Conservation (phyloP, 2,888 invertebrate species). For the Biston betularia region DNA sequence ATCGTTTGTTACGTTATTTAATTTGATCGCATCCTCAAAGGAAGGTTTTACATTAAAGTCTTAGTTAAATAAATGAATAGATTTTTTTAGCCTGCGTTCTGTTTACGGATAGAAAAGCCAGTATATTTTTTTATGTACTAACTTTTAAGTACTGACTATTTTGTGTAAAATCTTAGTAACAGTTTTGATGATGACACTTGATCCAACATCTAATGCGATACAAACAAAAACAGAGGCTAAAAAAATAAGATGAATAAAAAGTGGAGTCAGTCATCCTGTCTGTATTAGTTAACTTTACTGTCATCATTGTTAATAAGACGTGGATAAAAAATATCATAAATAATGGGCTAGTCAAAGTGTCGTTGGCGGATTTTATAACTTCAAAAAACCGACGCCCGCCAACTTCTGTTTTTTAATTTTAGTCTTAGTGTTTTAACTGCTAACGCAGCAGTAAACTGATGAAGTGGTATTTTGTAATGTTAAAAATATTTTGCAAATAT, state of each 20-base stretch:
- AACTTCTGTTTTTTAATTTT: background rate
- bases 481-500: slow-evolving; percentile 4
- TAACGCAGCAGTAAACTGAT: background rate
- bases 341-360: background rate
- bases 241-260: slow-evolving; percentile 29
- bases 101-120: too few species aligned
- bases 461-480: background rate
- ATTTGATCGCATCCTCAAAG: background rate
- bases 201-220: slow-evolving; percentile 20
- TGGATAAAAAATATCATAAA: background rate
- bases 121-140: too few species aligned
- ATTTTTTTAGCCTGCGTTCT: too few species aligned
- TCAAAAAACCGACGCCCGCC: background rate
- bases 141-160: too few species aligned
- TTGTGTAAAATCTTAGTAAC: too few species aligned
- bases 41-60: background rate
- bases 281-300: slow-evolving; percentile 17
- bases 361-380: background rate
- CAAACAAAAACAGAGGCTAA: slow-evolving; percentile 23
- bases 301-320: slow-evolving; percentile 16
- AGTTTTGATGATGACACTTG: slow-evolving; percentile 20
- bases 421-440: background rate
- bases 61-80: too few species aligned
- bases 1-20: too few species aligned
- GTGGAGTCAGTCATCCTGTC: slow-evolving; percentile 25